Evolutionary conservation across 2,888 invertebrate genomes (phyloP), one percentile per base, ranked within the genome.

Genomic region (Ceratothoa steindachneri): DNA sequence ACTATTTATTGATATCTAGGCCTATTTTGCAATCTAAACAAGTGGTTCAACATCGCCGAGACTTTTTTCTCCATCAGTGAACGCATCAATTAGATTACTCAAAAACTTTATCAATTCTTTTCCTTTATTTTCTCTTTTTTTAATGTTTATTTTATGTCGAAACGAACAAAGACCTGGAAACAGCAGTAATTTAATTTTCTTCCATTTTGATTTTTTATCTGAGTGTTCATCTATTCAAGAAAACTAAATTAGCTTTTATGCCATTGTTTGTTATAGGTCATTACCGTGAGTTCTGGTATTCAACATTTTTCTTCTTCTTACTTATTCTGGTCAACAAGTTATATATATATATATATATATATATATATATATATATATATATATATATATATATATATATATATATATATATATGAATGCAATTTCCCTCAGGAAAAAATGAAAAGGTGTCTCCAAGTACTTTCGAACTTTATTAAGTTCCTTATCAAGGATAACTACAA

Each of bases 331-430:
- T n/a, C n/a, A n/a, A n/a, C n/a, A n/a, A n/a, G 24, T 30, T 31
- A 41, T 31, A 67, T 31, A 67, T 67, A 22, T 31, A 67, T 67
- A 31, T 55, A 22, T 67, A 31, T 67, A 31, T 31, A 31, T 67
- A 31, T 67, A 31, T 67, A 31, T 67, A 4, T 15, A 31, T 15
- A 19, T 30, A 19, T 67, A 31, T 67, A 31, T 67, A 19, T 67
- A 15, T 30, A 15, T 67, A 19, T 41, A 67, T 67, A 67, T 67
- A 67, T 41, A 41, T 67, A 67, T 67, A 67, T 67, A 67, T 67
- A 29, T 67, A 67, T 67, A 29, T 67, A 67, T 67, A 67, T 67
- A 67, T 67, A 67, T 67, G 7, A n/a, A 67, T 30, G 30, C 27
- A 65, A 5, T 27, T 24, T 27, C n/a, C n/a, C n/a, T n/a, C n/a